Evolutionary conservation across 2,888 invertebrate species (phyloP), one percentile per base, ranked within the genome.

Genomic region (Apantesis nais): DNA sequence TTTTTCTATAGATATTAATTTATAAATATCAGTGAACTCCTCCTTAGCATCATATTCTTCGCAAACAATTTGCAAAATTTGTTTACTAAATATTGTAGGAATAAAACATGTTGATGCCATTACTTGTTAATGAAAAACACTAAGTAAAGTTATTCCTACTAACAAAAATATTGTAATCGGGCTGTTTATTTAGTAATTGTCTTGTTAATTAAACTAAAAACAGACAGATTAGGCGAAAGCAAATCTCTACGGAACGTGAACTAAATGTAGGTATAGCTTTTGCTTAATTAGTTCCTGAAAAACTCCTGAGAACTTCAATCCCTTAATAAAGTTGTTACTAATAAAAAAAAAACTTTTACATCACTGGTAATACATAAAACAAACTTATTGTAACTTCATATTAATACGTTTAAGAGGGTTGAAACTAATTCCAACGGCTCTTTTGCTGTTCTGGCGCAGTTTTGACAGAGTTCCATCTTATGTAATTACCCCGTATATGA

Each of bases 111-210:
- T 31, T 72, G 66, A 74, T 72, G 66, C 52, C 60, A 72, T 74
- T 72, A 74, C 61, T 29, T 68, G 66, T 68, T 74, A 72, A 74
- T 67, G 68, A 63, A 68, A 68, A 71, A 72, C 67, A 74, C 55
- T n/a, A n/a, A n/a, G n/a, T n/a, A n/a, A 65, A 66, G 68, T 72
- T 72, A 70, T 67, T 64, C 39, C 60, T 66, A 19, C 58, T 70
- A 65, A 62, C 62, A 65, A 68, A 73, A 62, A 70, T 34, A 9
- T 55, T 31, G 29, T 67, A 62, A 14, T 25, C 58, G 14, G 25
- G 25, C 55, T 65, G 61, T 39, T 62, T 55, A 55, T 37, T 66
- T 12, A 70, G 48, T 66, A 65, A 66, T 70, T 66, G 65, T 62
- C 37, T 37, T 29, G 3, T 11, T 62, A 62, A 52, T 48, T 48